Evolutionary conservation across 2,888 invertebrate genomes (phyloP), one percentile per base, ranked within the genome.

Genomic region (Stenolophus ochropezus): DNA sequence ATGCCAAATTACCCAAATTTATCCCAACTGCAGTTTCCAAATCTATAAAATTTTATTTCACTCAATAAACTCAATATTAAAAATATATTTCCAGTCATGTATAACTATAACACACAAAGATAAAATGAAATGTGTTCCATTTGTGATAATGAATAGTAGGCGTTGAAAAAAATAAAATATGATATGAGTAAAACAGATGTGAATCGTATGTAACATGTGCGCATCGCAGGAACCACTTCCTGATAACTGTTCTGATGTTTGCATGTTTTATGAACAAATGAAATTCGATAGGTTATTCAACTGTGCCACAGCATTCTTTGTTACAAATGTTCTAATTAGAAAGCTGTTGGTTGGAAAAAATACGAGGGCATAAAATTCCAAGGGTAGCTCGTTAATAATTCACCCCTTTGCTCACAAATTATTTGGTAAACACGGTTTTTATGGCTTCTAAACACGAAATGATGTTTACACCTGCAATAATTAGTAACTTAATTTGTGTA

Each of bases 241-340:
- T 42, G 33, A 42, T 42, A 42, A 42, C 61, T 61, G 25, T 61
- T 61, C 61, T 25, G 61, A 61, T 23, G 61, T 14, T 61, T 4
- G 23, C 11, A 58, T 58, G 58, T 58, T 58, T 21, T 21, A n/a
- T 21, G 14, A 61, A 61, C 25, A 5, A 61, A 58, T 23, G 20
- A 11, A 58, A 61, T 61, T 61, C n/a, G 61, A 61, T 61, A 61
- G 61, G 61, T 61, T 25, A 11, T 61, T 61, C 61, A 61, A 20
- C 61, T 61, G 25, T 42, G 0, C 33, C 33, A 42, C 8, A 42
- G 33, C 8, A 4, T 11, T 42, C 8, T 42, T 42, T 42, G 6
- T 42, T 11, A 42, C 33, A 42, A 42, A 42, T 8, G 33, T 42
- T 42, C 11, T 42, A 42, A 42, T 42, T 42, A 42, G 11, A 42